Conservation (phyloP, 2,797 vertebrate genomes). For the Danio albolineatus region DNA sequence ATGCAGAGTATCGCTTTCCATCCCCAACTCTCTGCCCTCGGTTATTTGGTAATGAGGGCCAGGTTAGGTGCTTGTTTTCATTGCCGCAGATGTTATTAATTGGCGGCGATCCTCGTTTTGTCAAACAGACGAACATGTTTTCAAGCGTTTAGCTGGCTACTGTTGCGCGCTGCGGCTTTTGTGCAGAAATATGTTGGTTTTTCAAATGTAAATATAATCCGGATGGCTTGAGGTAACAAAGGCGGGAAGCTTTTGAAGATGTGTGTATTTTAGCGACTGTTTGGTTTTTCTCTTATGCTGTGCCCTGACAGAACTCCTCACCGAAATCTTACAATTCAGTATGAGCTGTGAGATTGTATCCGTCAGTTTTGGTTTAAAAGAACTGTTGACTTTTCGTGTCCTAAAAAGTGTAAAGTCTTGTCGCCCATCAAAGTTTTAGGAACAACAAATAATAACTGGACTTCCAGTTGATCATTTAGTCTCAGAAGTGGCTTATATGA, state of each 20-base stretch:
- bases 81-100: constrained; percentile 82
- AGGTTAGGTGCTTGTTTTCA: constrained; percentile 80
- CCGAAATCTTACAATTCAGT: not conserved
- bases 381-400: not conserved
- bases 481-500: too few species aligned
- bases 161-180: constrained; percentile 71
- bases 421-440: too few species aligned
- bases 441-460: too few species aligned
- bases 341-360: not conserved
- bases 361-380: not conserved
- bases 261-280: constrained; percentile 8
- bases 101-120: constrained; percentile 71
- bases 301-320: not conserved
- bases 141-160: constrained; percentile 66
- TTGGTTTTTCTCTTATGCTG: not conserved
- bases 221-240: constrained; percentile 63
- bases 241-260: constrained; percentile 47
- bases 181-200: constrained; percentile 75
- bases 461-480: too few species aligned
- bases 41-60: constrained; percentile 82
- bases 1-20: constrained; percentile 74
- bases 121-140: constrained; percentile 71
- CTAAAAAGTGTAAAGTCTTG: too few species aligned
- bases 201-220: constrained; percentile 70
- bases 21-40: constrained; percentile 72